Evolutionary conservation across 2,888 invertebrate genomes (phyloP).

Genomic region (Steromphala cineraria): DNA sequence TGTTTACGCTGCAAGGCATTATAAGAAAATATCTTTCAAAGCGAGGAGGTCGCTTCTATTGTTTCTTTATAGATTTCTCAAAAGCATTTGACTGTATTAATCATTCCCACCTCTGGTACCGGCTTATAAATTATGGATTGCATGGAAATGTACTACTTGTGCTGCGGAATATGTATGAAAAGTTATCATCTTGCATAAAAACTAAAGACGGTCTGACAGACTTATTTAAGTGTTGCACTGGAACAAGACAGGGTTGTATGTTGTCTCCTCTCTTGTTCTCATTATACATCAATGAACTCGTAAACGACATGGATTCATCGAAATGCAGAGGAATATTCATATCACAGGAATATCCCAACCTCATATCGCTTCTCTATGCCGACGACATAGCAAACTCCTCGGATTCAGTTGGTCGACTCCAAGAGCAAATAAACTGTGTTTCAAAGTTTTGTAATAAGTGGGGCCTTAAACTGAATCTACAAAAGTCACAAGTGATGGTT

Average conservation of each 20-base stretch:
- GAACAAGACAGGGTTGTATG: slow-evolving; percentile 8
- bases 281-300: neutral
- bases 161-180: neutral
- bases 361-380: slow-evolving; percentile 17
- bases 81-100: neutral
- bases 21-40: neutral
- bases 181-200: neutral
- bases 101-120: neutral
- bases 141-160: neutral
- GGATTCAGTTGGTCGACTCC: slow-evolving; percentile 11
- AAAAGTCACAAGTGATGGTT: neutral
- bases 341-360: neutral
- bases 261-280: neutral
- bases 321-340: slow-evolving; percentile 9
- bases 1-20: neutral
- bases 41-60: neutral
- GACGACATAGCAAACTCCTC: slow-evolving; percentile 21
- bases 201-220: neutral
- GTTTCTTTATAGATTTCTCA: neutral
- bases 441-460: slow-evolving; percentile 1
- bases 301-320: neutral
- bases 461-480: neutral
- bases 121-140: neutral
- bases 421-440: slow-evolving; percentile 23
- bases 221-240: neutral